Conservation (phyloP, 2,797 vertebrate genomes). For the Centropyge bicolor region DNA sequence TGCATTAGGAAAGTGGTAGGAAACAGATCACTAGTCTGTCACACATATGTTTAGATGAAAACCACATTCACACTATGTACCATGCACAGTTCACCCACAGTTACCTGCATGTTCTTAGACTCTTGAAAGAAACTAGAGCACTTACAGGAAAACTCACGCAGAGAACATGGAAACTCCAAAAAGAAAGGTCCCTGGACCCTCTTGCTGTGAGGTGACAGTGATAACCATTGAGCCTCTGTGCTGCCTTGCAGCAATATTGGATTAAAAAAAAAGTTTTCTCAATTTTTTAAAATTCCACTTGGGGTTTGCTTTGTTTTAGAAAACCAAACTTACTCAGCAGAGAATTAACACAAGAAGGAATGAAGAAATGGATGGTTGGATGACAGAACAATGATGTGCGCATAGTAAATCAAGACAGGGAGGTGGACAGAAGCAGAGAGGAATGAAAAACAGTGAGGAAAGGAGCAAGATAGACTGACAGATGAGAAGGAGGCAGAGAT, state of each 20-base stretch:
- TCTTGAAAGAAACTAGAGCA: neutral
- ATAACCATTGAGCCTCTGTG: conserved; percentile 29
- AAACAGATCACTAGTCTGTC: neutral
- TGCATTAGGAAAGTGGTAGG: neutral
- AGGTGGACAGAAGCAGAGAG: conserved; percentile 53
- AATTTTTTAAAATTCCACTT: conserved; percentile 26
- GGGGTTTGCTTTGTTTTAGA: conserved; percentile 52
- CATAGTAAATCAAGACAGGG: conserved; percentile 49
- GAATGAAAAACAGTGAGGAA: conserved; percentile 44
- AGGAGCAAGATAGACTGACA: conserved; percentile 48
- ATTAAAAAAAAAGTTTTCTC: conserved; percentile 14
- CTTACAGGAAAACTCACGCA: neutral
- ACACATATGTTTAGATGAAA: neutral
- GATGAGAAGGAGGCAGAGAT: conserved; percentile 55
- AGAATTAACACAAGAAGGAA: conserved; percentile 54
- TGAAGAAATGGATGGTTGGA: conserved; percentile 47
- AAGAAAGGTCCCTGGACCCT: conserved; percentile 14
- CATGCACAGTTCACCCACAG: neutral
- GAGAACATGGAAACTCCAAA: neutral
- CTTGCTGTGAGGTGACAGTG: conserved; percentile 29
- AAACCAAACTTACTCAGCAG: conserved; percentile 52
- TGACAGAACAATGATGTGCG: conserved; percentile 51
- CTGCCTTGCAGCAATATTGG: conserved; percentile 15
- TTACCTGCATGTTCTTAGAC: conserved; percentile 13
- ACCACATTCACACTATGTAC: neutral